A percentile compares a stretch with the other conserved stretches of the same genome.
These are phyloP conservation scores for Epirrhoe alternata DNA, from an alignment of 2,888 invertebrate species.

Conservation along the genomic window DNA sequence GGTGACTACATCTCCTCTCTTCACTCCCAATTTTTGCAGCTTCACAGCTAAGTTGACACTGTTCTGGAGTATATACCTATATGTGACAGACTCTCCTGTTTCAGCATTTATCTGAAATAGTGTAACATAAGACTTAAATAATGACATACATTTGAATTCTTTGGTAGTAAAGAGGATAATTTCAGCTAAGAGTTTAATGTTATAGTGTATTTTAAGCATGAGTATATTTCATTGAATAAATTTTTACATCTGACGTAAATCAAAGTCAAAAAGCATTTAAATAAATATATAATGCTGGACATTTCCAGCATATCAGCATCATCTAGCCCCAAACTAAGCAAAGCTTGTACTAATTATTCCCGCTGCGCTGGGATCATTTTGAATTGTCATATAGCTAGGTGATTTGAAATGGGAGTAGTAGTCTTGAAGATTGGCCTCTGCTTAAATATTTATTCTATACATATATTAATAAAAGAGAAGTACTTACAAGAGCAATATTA, in stretches of 20 bases:
- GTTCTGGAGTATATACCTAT: conserved; percentile 81
- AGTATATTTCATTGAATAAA: not conserved
- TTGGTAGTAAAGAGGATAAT: not conserved
- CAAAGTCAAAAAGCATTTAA: too few relatives aligned
- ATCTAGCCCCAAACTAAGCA: too few relatives aligned
- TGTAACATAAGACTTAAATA: not conserved
- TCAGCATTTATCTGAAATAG: conserved; percentile 84
- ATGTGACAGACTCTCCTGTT: conserved; percentile 84
- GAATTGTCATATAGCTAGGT: too few relatives aligned
- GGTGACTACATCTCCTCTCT: conserved; percentile 84
- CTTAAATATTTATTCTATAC: not conserved
- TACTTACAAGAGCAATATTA: conserved; percentile 77
- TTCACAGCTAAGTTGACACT: conserved; percentile 85
- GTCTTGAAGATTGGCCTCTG: too few relatives aligned
- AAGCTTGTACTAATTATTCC: too few relatives aligned
- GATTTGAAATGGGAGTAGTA: too few relatives aligned
- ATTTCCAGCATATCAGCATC: too few relatives aligned
- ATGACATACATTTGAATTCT: too few relatives aligned
- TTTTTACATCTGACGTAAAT: too few relatives aligned
- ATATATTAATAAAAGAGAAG: not conserved
- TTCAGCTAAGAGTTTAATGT: not conserved
- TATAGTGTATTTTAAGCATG: not conserved
- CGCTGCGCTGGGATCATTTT: too few relatives aligned
- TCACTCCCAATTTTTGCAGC: conserved; percentile 79
- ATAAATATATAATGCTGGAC: too few relatives aligned